Base-by-base conservation (phyloP, 2,888 invertebrate genomes). In the Apodemia mormo region DNA sequence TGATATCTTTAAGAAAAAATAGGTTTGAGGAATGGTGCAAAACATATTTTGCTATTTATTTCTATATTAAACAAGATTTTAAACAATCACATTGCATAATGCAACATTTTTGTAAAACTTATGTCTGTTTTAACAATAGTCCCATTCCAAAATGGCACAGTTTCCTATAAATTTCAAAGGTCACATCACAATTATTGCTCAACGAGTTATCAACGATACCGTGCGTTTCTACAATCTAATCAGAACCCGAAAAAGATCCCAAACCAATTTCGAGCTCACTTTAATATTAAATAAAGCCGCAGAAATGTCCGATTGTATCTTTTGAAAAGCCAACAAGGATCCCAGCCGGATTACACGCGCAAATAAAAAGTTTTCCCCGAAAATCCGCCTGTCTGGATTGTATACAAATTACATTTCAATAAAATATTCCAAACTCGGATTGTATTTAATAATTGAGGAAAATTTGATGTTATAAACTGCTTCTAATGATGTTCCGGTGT, bases 251-350 rank as follows among this genome's bases (percentile, higher is more conserved):
- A 61, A 61, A 61, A 61, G 61, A 61, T 61, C 61, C 33, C 61
- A 61, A 61, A 61, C 61, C 33, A 61, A 61, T 61, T 61, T 61
- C 61, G 61, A 33, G 61, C 61, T 61, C 61, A 61, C 61, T 61
- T 61, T 61, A 61, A 61, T 61, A 61, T 61, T 61, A 61, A 61
- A 61, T 61, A 61, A 61, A 61, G 61, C 61, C 61, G 33, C 61
- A 61, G 61, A 61, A 61, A 61, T 61, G 61, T 61, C 61, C 61
- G 61, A 61, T 61, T 61, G 61, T 61, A 61, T 61, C 61, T 61
- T 61, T 61, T 61, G 61, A 61, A 61, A 61, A 61, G 61, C 61
- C 61, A 61, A 61, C 61, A 61, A 61, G 61, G 61, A 61, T 61
- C 61, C 30, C 2, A 14, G 61, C 30, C 33, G 61, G 61, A 61